Percentiles rank a stretch among this genome's conserved stretches.
phyloP scores from a whole-genome alignment of 30 jellyfish, hydroid and myxozoan species.

The Cassiopea andromeda region DNA sequence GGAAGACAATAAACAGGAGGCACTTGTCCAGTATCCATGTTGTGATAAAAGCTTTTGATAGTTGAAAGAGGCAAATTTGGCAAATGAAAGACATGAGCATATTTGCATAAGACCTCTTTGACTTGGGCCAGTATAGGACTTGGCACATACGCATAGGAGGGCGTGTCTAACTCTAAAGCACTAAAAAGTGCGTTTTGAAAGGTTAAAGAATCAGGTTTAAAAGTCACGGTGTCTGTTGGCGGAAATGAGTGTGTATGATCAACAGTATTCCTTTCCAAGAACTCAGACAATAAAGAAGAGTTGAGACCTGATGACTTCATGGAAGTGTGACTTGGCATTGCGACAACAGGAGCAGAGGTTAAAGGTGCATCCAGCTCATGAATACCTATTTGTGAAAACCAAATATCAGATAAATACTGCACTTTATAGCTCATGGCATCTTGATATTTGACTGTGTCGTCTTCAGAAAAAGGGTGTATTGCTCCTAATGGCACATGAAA shows the following conservation, averaged over 20 bases:
- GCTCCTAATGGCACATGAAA: no score
- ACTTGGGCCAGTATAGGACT: not conserved
- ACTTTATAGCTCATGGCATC: not conserved
- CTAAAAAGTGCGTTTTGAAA: not conserved
- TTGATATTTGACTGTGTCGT: no score
- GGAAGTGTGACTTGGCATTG: not conserved
- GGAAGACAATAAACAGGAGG: constrained; percentile 59
- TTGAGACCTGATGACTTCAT: not conserved
- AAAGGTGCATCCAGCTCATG: not conserved
- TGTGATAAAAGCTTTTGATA: constrained; percentile 37
- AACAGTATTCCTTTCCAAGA: not conserved
- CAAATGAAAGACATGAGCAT: constrained; percentile 44
- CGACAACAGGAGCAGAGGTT: not conserved
- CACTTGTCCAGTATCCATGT: constrained; percentile 43
- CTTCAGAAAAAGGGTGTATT: no score
- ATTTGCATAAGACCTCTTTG: constrained; percentile 5
- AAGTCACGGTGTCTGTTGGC: not conserved
- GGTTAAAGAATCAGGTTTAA: not conserved
- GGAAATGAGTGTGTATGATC: constrained; percentile 22
- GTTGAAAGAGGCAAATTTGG: constrained; percentile 53
- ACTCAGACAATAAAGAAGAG: constrained; percentile 8
- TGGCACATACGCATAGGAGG: constrained; percentile 45
- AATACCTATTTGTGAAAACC: not conserved
- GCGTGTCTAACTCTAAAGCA: constrained; percentile 43
- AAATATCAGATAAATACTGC: not conserved